phyloP scores from a whole-genome alignment of 2,797 vertebrate species.

The Rhyacichthys aspro region DNA sequence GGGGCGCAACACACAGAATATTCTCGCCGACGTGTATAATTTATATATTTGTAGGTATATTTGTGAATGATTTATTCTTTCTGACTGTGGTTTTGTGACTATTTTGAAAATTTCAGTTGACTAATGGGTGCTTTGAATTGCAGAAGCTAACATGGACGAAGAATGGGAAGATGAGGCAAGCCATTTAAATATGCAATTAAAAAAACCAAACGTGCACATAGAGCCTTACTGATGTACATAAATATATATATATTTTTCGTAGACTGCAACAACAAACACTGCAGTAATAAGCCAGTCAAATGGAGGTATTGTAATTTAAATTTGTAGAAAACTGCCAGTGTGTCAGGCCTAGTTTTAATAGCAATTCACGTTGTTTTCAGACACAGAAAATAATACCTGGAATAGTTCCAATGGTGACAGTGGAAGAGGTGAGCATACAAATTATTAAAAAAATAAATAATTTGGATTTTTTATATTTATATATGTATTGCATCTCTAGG shows the following conservation, averaged over 20 bases:
- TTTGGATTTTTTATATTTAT: not conserved
- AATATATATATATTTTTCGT: not conserved
- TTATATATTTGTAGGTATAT: too few species aligned
- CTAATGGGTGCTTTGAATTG: not conserved
- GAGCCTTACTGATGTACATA: too few species aligned
- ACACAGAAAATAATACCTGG: slow-evolving; percentile 2
- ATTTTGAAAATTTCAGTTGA: too few species aligned
- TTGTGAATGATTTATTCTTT: too few species aligned
- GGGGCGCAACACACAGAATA: too few species aligned
- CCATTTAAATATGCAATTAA: accelerated
- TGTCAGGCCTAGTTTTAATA: not conserved
- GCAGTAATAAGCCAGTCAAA: not conserved
- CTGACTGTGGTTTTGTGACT: too few species aligned
- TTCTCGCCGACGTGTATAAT: too few species aligned
- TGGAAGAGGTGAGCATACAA: not conserved
- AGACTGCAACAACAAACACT: not conserved
- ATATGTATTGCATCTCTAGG: slow-evolving; percentile 18
- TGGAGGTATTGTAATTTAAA: not conserved
- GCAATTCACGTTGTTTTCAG: not conserved
- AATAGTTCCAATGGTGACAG: slow-evolving; percentile 2
- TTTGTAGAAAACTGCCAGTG: too few species aligned
- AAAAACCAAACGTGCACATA: too few species aligned
- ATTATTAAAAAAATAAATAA: too few species aligned
- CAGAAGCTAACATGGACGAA: slow-evolving; percentile 54
- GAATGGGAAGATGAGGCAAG: slow-evolving; percentile 55